Evolutionary conservation across 1,140 invertebrate species (phyloP).

Genomic region (Cherax destructor): DNA sequence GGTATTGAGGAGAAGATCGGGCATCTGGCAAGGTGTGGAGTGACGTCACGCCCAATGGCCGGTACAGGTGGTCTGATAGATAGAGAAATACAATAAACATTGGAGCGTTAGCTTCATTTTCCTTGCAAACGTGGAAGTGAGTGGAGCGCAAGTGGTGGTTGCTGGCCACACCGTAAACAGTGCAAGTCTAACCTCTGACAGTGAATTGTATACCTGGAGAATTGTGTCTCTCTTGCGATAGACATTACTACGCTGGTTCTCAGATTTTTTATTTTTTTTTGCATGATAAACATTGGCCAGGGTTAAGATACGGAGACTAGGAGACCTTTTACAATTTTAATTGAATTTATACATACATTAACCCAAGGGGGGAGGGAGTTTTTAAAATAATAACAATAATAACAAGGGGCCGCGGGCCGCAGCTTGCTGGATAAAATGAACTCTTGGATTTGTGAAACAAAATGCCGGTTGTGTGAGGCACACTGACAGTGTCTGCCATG

Average conservation of each 20-base stretch:
- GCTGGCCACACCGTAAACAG: slow-evolving; percentile 62
- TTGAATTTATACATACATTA: background rate
- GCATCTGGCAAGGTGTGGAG: slow-evolving; percentile 40
- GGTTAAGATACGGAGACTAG: background rate
- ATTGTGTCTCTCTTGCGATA: slow-evolving; percentile 11
- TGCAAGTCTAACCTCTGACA: slow-evolving; percentile 59
- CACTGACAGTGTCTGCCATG: slow-evolving; percentile 46
- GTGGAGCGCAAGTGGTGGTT: slow-evolving; percentile 66
- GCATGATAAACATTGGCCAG: background rate
- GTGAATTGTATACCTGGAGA: slow-evolving; percentile 23
- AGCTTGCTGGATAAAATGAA: background rate
- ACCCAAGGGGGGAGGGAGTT: background rate
- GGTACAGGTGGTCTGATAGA: slow-evolving; percentile 70
- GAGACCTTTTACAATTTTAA: background rate
- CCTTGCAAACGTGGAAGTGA: slow-evolving; percentile 70
- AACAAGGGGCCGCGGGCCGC: too few relatives aligned
- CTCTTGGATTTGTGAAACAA: slow-evolving; percentile 25
- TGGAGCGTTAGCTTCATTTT: slow-evolving; percentile 70
- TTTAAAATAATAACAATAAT: too few relatives aligned
- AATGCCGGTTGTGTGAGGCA: slow-evolving; percentile 53
- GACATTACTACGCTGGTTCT: background rate
- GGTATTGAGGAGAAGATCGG: background rate
- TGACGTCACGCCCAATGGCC: slow-evolving; percentile 68
- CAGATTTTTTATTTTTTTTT: slow-evolving; percentile 11
- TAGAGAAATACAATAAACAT: slow-evolving; percentile 70